Percentiles rank a stretch among this genome's conserved stretches.
Evolutionary conservation across 2,888 invertebrate species (phyloP).

Genomic region (Calliopum simillimum): DNA sequence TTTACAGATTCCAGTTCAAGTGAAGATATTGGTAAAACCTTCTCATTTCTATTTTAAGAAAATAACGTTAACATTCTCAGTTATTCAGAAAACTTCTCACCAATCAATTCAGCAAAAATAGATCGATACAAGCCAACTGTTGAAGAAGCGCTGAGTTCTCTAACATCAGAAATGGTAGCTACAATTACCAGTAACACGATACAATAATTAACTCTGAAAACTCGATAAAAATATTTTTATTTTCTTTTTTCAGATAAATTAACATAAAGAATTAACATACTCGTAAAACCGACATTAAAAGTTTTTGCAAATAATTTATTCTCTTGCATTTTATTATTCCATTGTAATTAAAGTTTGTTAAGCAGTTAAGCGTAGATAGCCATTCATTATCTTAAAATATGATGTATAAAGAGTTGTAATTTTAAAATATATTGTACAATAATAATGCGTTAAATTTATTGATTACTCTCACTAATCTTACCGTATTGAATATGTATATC

Average conservation of each 20-base stretch:
- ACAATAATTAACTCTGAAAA: not conserved
- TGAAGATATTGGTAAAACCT: slow-evolving; percentile 77
- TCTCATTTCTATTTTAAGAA: not conserved
- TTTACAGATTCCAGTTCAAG: slow-evolving; percentile 97
- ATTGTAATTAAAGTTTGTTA: slow-evolving; percentile 11
- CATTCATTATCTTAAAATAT: slow-evolving; percentile 1
- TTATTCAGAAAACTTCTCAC: slow-evolving; percentile 68
- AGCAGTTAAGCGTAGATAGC: slow-evolving; percentile 8
- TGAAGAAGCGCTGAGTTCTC: slow-evolving; percentile 81
- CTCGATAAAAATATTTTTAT: not conserved
- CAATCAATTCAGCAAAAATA: slow-evolving; percentile 67
- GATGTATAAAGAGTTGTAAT: slow-evolving; percentile 5
- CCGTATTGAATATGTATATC: no score
- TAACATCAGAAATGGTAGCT: slow-evolving; percentile 90
- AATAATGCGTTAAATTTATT: not conserved
- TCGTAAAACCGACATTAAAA: not conserved
- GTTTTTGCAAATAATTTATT: slow-evolving; percentile 6
- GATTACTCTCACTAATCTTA: not conserved
- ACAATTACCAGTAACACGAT: slow-evolving; percentile 42
- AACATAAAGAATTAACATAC: not conserved
- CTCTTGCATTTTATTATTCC: not conserved
- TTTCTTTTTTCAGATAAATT: slow-evolving; percentile 29
- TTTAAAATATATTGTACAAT: slow-evolving; percentile 11
- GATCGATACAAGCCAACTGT: slow-evolving; percentile 72
- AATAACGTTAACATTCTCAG: slow-evolving; percentile 1